Evolutionary conservation across 2,797 vertebrate genomes (phyloP), one percentile per base, ranked within the genome.

Genomic region (Tragopan temminckii): DNA sequence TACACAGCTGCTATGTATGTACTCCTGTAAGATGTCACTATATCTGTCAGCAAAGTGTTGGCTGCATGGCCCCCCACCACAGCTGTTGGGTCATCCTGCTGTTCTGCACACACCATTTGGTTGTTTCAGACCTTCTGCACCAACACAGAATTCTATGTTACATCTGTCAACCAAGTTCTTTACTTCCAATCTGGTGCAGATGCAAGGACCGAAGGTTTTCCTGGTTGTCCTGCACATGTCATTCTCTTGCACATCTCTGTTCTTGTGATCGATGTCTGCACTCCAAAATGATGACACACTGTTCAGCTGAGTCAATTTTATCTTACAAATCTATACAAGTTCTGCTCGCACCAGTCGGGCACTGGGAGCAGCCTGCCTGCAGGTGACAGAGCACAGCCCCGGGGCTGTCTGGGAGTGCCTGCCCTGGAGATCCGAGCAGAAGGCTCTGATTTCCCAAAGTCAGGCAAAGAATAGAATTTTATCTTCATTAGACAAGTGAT

Each of bases 81-180:
- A 46, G 6, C 25, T 29, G 31, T 59, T 45, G 3, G 1, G 23
- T 31, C 46, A 46, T 14, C 31, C 31, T 16, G 42, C 35, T n/a
- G 27, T n/a, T 74, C 57, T 10, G 3, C 12, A 24, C 12, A 35
- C 29, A 23, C 27, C 19, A 5, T 9, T 42, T 4, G 23, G 43
- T 33, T 7, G 13, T 75, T 74, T 78, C 50, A 43, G 78, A 46
- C 8, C 20, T 36, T 64, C 63, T 48, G 9, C 11, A 38, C 27
- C 27, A 5, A 19, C 0, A 0, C 31, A 42, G 25, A 58, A 77
- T 18, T 27, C 29, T 36, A 5, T 0, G 2, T 25, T 29, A 43
- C 53, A 11, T 7, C 35, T 25, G 24, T 45, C 68, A 55, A 23
- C 10, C 31, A 53, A 59, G 5, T 12, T 50, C 74, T 64, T 48